A percentile compares a stretch with the other conserved stretches of the same genome.
These are phyloP conservation scores for Laterallus jamaicensis DNA, from an alignment of 2,113 vertebrate genomes.

Conservation along the genomic window DNA sequence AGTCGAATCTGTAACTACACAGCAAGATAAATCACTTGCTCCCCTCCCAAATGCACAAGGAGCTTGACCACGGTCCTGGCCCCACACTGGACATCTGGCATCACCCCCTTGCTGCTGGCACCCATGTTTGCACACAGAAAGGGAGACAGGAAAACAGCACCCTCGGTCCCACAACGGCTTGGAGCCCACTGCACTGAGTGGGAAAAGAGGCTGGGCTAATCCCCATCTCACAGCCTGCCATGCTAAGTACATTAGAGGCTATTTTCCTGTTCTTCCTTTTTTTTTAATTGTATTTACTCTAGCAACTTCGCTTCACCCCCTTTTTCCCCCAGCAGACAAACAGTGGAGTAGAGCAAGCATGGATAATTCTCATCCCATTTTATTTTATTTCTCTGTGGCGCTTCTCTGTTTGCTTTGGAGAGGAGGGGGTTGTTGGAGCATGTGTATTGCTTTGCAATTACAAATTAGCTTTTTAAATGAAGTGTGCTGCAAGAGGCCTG, in stretches of 20 bases:
- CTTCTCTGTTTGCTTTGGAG: constrained; percentile 61
- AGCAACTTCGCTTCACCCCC: not conserved
- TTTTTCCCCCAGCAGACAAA: constrained; percentile 12
- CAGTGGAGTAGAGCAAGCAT: not conserved
- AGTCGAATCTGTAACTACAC: not conserved
- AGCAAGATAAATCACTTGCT: not conserved
- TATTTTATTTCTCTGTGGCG: constrained; percentile 55
- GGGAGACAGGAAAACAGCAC: not conserved
- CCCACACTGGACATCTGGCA: accelerated
- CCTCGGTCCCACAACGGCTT: not conserved
- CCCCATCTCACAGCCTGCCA: not conserved
- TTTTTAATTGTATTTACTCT: constrained; percentile 16
- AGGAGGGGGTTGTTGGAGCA: constrained; percentile 55
- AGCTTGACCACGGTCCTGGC: accelerated
- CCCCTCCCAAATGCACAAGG: not conserved
- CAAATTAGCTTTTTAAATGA: constrained; percentile 71
- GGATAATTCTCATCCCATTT: constrained; percentile 52
- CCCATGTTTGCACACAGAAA: not conserved
- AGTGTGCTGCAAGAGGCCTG: constrained; percentile 61
- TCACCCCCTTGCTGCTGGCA: not conserved
- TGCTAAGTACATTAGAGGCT: not conserved
- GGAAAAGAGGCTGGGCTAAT: not conserved
- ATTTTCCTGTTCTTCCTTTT: not conserved
- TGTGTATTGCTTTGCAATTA: constrained; percentile 65
- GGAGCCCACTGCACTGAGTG: not conserved